Percentiles rank a stretch among this genome's conserved stretches.
phyloP scores from a whole-genome alignment of 1,140 invertebrate species.

The Bemisia tabaci region DNA sequence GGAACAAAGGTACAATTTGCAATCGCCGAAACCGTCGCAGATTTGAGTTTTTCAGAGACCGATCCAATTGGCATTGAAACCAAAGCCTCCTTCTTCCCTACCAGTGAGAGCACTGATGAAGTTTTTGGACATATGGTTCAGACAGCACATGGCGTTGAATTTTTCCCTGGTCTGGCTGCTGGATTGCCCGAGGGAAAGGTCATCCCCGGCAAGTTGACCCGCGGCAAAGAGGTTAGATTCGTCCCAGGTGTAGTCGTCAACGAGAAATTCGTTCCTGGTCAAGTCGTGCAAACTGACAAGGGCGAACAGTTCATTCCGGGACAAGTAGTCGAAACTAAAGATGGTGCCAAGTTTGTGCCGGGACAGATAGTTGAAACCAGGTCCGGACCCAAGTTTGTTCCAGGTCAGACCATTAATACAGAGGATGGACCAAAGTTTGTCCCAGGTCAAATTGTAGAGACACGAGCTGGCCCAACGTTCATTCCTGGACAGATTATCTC shows the following conservation, averaged over 20 bases:
- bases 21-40: constrained; percentile 40
- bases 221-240: constrained; percentile 46
- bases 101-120: constrained; percentile 32
- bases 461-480: constrained; percentile 52
- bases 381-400: constrained; percentile 50
- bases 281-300: constrained; percentile 49
- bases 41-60: constrained; percentile 36
- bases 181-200: constrained; percentile 40
- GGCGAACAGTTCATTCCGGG: constrained; percentile 52
- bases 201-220: constrained; percentile 48
- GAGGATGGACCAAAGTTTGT: constrained; percentile 51
- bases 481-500: constrained; percentile 59
- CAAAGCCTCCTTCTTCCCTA: constrained; percentile 11
- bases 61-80: constrained; percentile 4
- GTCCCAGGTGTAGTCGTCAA: constrained; percentile 52
- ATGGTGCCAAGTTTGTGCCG: constrained; percentile 49
- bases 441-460: constrained; percentile 55
- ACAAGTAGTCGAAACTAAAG: constrained; percentile 39
- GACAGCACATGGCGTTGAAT: constrained; percentile 48
- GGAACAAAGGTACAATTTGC: constrained; percentile 42
- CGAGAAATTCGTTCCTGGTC: constrained; percentile 52
- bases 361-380: constrained; percentile 54
- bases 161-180: constrained; percentile 43
- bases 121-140: constrained; percentile 55
- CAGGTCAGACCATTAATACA: constrained; percentile 52